Percentiles rank a stretch among this genome's conserved stretches.
These are phyloP conservation scores for Cerastoderma edule DNA, from an alignment of 2,888 invertebrate species.

Conservation along the genomic window DNA sequence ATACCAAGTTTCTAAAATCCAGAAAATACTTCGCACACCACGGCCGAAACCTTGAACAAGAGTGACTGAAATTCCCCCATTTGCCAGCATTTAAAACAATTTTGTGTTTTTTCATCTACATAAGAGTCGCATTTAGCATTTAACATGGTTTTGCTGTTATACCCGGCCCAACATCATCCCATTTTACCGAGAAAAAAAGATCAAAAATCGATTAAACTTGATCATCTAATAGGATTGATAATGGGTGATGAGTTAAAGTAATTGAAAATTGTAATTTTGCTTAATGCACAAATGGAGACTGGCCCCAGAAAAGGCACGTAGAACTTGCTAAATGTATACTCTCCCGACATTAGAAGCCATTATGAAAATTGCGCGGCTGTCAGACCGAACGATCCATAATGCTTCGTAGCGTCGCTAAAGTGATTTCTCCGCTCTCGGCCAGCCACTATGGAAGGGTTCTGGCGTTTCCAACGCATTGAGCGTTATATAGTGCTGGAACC, in stretches of 20 bases:
- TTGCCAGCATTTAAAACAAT: conserved; percentile 65
- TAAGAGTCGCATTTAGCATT: conserved; percentile 70
- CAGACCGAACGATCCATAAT: conserved; percentile 29
- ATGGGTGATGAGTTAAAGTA: conserved; percentile 72
- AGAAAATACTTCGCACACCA: conserved; percentile 12
- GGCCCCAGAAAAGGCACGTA: conserved; percentile 47
- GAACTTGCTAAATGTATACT: conserved; percentile 54
- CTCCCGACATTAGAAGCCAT: conserved; percentile 47
- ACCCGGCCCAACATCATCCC: conserved; percentile 63
- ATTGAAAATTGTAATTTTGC: conserved; percentile 74
- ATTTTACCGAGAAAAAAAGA: conserved; percentile 72
- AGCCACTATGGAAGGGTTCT: too few relatives aligned
- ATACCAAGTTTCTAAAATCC: conserved; percentile 10
- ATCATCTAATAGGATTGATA: conserved; percentile 74
- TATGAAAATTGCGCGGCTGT: conserved; percentile 56
- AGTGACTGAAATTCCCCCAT: conserved; percentile 36
- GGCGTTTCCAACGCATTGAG: too few relatives aligned
- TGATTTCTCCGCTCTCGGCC: conserved; percentile 26
- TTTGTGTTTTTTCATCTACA: conserved; percentile 63
- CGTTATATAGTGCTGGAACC: too few relatives aligned
- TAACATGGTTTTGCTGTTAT: conserved; percentile 75
- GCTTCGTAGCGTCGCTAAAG: conserved; percentile 43
- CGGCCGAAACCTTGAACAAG: conserved; percentile 17
- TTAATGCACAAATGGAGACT: conserved; percentile 72
- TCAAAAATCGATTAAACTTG: conserved; percentile 74